Evolutionary conservation across 2,797 vertebrate genomes (phyloP).

Genomic region (Neoniphon sammara): DNA sequence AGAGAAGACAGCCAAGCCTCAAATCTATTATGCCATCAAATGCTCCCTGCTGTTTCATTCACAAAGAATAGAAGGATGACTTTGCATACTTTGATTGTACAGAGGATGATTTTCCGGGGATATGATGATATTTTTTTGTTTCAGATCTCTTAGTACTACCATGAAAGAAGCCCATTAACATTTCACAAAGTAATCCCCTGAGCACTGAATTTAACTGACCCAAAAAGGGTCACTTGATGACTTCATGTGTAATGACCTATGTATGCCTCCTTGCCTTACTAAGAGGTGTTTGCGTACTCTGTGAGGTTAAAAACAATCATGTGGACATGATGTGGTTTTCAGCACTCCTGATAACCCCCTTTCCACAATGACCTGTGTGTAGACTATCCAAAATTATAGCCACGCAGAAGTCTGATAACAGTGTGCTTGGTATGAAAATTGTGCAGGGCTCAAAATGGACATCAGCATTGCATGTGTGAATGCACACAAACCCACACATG

Average conservation of each 20-base stretch:
- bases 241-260: too few relatives aligned
- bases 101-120: not conserved
- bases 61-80: not conserved
- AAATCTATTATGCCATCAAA: slow-evolving; percentile 18
- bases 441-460: not conserved
- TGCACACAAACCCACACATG: slow-evolving; percentile 4
- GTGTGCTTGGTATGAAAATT: not conserved
- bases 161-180: not conserved
- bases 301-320: slow-evolving; percentile 1
- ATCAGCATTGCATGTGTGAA: slow-evolving; percentile 4
- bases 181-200: too few relatives aligned
- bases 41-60: not conserved
- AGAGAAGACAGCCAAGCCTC: not conserved
- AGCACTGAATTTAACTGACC: too few relatives aligned
- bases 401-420: slow-evolving; percentile 13
- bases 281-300: too few relatives aligned
- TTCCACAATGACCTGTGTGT: not conserved
- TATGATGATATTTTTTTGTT: not conserved
- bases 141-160: not conserved
- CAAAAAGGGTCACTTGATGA: too few relatives aligned
- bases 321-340: not conserved
- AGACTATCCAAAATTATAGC: slow-evolving; percentile 19
- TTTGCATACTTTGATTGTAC: not conserved
- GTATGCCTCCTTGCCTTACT: too few relatives aligned
- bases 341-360: not conserved